Evolutionary conservation across 53 echinoderm and acorn worm genomes (phyloP).

Genomic region (Temnopleurus reevesii): DNA sequence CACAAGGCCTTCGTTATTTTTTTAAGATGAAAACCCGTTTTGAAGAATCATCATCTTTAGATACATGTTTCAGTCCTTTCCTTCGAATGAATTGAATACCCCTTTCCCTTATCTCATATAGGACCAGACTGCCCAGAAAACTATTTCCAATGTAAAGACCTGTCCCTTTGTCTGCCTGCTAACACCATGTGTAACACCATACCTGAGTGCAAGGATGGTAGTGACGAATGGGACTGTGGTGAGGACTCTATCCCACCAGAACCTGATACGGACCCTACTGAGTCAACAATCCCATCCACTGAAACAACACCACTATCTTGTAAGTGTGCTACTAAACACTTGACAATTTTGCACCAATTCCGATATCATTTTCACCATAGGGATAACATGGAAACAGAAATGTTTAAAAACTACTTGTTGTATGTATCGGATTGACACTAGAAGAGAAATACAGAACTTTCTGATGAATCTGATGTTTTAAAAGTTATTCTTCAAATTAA

Average conservation of each 20-base stretch:
- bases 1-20: no score
- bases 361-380: no score
- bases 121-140: constrained; percentile 56
- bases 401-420: no score
- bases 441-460: no score
- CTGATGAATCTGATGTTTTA: no score
- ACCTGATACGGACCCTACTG: background rate
- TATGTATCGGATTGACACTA: no score
- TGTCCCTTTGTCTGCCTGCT: background rate
- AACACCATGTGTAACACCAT: constrained; percentile 39
- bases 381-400: no score
- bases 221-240: constrained; percentile 63
- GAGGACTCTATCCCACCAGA: background rate
- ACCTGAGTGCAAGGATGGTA: constrained; percentile 57
- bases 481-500: no score
- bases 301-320: background rate
- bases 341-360: no score
- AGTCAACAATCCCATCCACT: background rate
- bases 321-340: background rate
- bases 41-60: no score
- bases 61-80: no score
- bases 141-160: constrained; percentile 40
- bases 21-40: no score
- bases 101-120: background rate
- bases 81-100: background rate